A percentile compares a stretch with the other conserved stretches of the same genome.
These are phyloP conservation scores for Chrysotoxum bicinctum DNA, from an alignment of 2,888 invertebrate genomes.

Conservation along the genomic window DNA sequence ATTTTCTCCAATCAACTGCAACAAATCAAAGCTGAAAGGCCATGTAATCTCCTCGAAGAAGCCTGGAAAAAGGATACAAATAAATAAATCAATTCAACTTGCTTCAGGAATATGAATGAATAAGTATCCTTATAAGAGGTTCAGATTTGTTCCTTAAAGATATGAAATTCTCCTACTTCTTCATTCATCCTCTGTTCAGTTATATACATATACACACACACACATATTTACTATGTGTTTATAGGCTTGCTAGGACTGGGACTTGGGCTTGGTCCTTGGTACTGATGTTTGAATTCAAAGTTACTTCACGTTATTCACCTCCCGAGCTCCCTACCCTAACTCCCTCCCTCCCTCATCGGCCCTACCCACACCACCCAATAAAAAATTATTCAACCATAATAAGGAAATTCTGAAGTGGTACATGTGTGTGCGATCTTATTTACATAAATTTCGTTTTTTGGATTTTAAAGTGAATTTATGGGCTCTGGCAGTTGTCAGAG, in stretches of 20 bases:
- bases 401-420: slow-evolving; percentile 34
- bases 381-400: slow-evolving; percentile 33
- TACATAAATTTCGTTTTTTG: slow-evolving; percentile 55
- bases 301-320: slow-evolving; percentile 32
- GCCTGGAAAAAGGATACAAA: slow-evolving; percentile 38
- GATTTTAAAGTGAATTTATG: slow-evolving; percentile 52
- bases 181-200: background rate
- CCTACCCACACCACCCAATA: background rate
- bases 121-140: slow-evolving; percentile 65
- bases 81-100: slow-evolving; percentile 69
- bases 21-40: slow-evolving; percentile 50
- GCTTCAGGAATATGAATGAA: slow-evolving; percentile 68
- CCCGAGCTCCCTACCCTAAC: background rate
- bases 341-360: background rate
- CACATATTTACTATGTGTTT: background rate
- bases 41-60: background rate
- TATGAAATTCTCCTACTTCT: slow-evolving; percentile 28
- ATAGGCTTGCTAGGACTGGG: background rate
- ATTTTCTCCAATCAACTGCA: slow-evolving; percentile 52
- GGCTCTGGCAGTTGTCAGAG: slow-evolving; percentile 25
- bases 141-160: slow-evolving; percentile 69
- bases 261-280: background rate
- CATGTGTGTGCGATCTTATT: slow-evolving; percentile 57
- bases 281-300: slow-evolving; percentile 45
- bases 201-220: too few species aligned